Evolutionary conservation across 2,797 vertebrate species (phyloP), one percentile per base, ranked within the genome.

Genomic region (Takifugu ocellatus): DNA sequence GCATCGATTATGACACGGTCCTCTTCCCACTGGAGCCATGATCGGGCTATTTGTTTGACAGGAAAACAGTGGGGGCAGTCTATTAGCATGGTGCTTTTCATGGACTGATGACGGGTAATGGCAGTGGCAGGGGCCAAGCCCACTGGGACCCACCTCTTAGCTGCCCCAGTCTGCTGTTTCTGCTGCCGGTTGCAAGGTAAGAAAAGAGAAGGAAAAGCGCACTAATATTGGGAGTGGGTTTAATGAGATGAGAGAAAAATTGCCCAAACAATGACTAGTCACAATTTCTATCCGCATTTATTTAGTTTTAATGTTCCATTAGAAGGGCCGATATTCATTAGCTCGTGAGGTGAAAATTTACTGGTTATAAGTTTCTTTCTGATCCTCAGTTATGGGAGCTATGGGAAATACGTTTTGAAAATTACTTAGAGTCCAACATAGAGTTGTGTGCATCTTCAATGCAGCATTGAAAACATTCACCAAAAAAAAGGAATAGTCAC

Each of bases 1-100:
- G 68, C 79, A 91, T 89, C 64, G 78, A 90, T 90, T 88, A 88
- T 84, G 78, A 87, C 81, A 86, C 46, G 45, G 70, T 69, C 71
- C 77, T 67, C 61, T 75, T 87, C 87, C 85, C 82, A 43, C 61
- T 78, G 85, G 70, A 79, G 56, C 79, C 68, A 63, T 77, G 80
- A 72, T 75, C 72, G 44, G 74, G 70, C 74, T 74, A 79, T 84
- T 88, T 88, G 82, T 87, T 86, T 88, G 86, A 91, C 82, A 78
- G 77, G 65, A 84, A 85, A 73, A 81, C 73, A 81, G 79, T 68
- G 53, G 69, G 72, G 70, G 71, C 75, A 87, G 84, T 90, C 84
- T 87, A 87, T 91, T 89, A 88, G 70, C 36, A 61, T 33, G 24
- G 58, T 48, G 71, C 58, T 64, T 79, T 39, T 81, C 65, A 62